phyloP scores from a whole-genome alignment of 1,140 invertebrate species.

The Halictus rubicundus region DNA sequence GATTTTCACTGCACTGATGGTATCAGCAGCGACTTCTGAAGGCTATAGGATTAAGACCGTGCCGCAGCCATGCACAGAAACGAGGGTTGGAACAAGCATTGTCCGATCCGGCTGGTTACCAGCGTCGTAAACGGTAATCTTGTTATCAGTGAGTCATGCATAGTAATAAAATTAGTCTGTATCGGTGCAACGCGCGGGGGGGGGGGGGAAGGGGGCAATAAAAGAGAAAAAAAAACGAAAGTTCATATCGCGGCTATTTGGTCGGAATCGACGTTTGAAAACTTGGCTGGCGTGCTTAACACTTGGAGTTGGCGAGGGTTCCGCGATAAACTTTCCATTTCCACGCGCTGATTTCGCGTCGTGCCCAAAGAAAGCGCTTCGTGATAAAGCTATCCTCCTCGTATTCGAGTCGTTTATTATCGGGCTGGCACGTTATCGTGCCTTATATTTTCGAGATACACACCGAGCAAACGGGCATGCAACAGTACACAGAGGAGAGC shows the following conservation, averaged over 20 bases:
- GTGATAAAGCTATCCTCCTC: constrained; percentile 59
- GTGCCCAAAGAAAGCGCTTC: constrained; percentile 51
- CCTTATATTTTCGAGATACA: constrained; percentile 63
- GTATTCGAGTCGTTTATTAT: constrained; percentile 59
- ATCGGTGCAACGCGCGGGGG: background rate
- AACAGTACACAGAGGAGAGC: constrained; percentile 12
- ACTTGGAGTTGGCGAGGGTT: constrained; percentile 31
- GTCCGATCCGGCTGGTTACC: too few species aligned
- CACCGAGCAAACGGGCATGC: constrained; percentile 38
- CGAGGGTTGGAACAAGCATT: too few species aligned
- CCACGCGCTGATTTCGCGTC: constrained; percentile 37
- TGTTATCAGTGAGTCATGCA: background rate
- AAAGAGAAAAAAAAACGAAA: constrained; percentile 1
- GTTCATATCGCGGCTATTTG: background rate
- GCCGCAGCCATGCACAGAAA: too few species aligned
- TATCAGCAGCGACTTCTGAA: too few species aligned
- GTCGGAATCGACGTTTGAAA: constrained; percentile 34
- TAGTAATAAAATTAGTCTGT: constrained; percentile 5
- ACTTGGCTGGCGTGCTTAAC: constrained; percentile 35
- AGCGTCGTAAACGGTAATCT: background rate
- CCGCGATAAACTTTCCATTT: constrained; percentile 65
- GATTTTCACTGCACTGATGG: too few species aligned
- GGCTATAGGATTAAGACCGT: too few species aligned
- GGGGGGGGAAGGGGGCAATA: too few species aligned
- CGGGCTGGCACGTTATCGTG: constrained; percentile 54